Evolutionary conservation across 2,113 vertebrate species (phyloP), one percentile per base, ranked within the genome.

Genomic region (Falco punctatus): DNA sequence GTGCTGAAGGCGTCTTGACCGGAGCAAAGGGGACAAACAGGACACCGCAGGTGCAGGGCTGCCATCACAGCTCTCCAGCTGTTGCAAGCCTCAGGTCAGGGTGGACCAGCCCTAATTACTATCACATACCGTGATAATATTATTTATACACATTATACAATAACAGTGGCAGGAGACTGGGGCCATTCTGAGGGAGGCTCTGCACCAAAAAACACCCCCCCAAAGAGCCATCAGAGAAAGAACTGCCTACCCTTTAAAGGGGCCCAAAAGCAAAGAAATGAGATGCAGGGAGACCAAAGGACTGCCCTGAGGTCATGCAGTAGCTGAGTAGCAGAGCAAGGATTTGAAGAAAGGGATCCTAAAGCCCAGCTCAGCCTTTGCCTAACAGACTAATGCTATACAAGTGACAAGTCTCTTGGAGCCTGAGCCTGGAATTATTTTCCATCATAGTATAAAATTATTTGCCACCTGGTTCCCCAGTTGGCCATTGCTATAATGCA

Each of bases 381-480:
- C 66, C 21, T 75, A 77, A 70, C 55, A 91, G 65, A 52, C 28
- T 67, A 67, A 87, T 11, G 27, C 87, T 54, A 15, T 35, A n/a
- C 66, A 75, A 94, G 61, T 71, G 91, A 88, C 81, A 69, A 69
- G 69, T 23, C 70, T 75, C 81, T 26, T 77, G 73, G 77, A 72
- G 33, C 70, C 54, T 14, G 49, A 96, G 81, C 44, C 52, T 79
- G 16, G 33, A 82, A 95, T 86, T 65, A 61, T 65, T 93, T 80
- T 58, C 71, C 78, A 58, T 75, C 58, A 32, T 66, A 81, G 84
- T 38, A 33, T 48, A 79, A 72, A 30, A 14, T 85, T 82, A 82
- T 93, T 96, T 88, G 70, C 90, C 81, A 96, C 77, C 92, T 96
- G 92, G 52, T 59, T 79, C 51, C 13, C 49, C 90, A 88, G 5